Evolutionary conservation across 2,888 invertebrate genomes (phyloP).

Genomic region (Phengaris alcon): DNA sequence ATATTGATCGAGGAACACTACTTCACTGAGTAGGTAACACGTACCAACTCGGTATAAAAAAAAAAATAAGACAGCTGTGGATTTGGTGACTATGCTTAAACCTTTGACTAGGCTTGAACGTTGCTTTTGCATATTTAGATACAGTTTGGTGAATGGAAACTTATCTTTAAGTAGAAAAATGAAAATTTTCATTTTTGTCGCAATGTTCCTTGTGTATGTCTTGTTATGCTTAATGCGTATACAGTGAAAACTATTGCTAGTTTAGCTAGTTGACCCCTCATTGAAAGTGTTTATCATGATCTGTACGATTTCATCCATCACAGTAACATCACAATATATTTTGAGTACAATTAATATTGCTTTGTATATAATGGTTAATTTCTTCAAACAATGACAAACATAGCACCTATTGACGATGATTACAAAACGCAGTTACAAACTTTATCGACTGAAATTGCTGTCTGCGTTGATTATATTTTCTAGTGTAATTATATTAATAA

Average conservation of each 20-base stretch:
- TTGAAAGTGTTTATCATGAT: neutral
- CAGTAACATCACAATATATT: neutral
- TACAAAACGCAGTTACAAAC: neutral
- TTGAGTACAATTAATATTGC: neutral
- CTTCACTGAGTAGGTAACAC: no score
- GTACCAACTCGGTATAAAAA: neutral
- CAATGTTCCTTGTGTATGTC: neutral
- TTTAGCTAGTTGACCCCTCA: neutral
- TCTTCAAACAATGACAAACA: neutral
- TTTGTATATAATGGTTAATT: neutral
- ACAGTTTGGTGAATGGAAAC: neutral
- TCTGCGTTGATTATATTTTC: neutral
- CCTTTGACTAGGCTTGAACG: neutral
- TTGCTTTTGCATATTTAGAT: neutral
- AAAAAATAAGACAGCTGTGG: neutral
- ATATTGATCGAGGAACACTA: no score
- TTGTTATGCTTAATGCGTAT: neutral
- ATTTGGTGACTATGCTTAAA: constrained; percentile 5
- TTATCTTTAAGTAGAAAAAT: neutral
- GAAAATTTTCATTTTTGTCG: neutral
- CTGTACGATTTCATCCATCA: neutral
- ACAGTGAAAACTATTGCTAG: neutral
- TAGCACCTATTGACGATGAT: neutral
- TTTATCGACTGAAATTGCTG: neutral
- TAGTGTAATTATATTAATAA: neutral